Evolutionary conservation across 2,888 invertebrate genomes (phyloP).

Genomic region (Amphipyra berbera): DNA sequence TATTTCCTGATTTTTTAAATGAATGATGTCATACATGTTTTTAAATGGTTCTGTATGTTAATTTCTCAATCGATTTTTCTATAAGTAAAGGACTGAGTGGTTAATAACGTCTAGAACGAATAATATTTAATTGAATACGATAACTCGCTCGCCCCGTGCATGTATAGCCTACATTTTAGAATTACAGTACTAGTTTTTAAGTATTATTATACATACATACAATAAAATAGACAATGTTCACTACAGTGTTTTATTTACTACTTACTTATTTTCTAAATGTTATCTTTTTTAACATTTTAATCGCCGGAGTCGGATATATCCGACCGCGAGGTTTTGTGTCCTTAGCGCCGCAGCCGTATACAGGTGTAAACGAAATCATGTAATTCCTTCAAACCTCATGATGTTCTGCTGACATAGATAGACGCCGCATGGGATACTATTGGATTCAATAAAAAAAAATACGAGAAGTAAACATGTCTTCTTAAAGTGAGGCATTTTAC

Average conservation of each 20-base stretch:
- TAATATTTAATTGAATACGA: conserved; percentile 58
- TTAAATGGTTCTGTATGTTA: conserved; percentile 14
- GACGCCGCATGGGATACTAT: too few relatives aligned
- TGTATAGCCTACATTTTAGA: conserved; percentile 74
- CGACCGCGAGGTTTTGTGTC: too few relatives aligned
- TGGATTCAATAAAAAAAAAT: too few relatives aligned
- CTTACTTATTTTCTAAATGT: too few relatives aligned
- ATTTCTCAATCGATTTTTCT: conserved; percentile 39
- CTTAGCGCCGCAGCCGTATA: too few relatives aligned
- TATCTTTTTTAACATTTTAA: too few relatives aligned
- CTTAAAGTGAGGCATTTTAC: too few relatives aligned
- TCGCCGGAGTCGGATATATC: too few relatives aligned
- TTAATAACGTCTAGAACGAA: conserved; percentile 59
- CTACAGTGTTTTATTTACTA: conserved; percentile 71
- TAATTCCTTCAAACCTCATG: too few relatives aligned
- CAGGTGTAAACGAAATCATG: too few relatives aligned
- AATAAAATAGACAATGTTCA: conserved; percentile 89
- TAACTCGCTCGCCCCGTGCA: conserved; percentile 65
- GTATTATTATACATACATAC: conserved; percentile 85
- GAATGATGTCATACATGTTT: conserved; percentile 9
- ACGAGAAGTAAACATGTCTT: too few relatives aligned
- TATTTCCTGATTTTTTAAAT: conserved; percentile 3
- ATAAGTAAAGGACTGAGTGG: conserved; percentile 78
- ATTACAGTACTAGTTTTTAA: conserved; percentile 74
- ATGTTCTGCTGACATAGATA: too few relatives aligned